A percentile compares a stretch with the other conserved stretches of the same genome.
These are phyloP conservation scores for Sinella curviseta DNA, from an alignment of 1,140 invertebrate genomes.

Conservation along the genomic window DNA sequence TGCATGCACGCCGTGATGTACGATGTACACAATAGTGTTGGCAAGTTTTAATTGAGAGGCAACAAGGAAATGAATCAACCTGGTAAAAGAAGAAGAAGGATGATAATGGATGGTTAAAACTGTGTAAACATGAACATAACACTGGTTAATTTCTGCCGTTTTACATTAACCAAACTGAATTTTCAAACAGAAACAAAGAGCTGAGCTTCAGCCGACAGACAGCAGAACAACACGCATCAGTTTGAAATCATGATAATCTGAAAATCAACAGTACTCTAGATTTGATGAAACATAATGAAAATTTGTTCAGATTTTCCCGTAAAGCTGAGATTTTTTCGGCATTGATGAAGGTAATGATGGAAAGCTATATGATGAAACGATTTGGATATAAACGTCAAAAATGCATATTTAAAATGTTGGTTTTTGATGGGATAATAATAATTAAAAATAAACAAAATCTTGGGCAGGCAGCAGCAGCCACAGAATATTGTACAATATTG, in stretches of 20 bases:
- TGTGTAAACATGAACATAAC: constrained; percentile 14
- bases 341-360: no score
- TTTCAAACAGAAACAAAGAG: constrained; percentile 5
- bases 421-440: constrained; percentile 20
- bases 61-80: not conserved
- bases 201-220: not conserved
- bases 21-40: not conserved
- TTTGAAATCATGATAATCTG: not conserved
- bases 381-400: no score
- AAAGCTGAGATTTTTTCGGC: no score
- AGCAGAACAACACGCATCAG: not conserved
- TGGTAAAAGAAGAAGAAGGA: not conserved
- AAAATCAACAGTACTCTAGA: no score
- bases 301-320: no score
- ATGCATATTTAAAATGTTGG: no score
- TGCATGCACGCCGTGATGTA: not conserved
- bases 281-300: no score
- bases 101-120: constrained; percentile 12
- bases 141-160: constrained; percentile 16
- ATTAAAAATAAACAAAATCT: constrained; percentile 42
- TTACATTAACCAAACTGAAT: not conserved
- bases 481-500: not conserved
- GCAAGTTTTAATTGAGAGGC: not conserved
- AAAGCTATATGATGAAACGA: no score
- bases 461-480: not conserved